phyloP scores from a whole-genome alignment of 2,113 vertebrate genomes.

The Catagonus wagneri region DNA sequence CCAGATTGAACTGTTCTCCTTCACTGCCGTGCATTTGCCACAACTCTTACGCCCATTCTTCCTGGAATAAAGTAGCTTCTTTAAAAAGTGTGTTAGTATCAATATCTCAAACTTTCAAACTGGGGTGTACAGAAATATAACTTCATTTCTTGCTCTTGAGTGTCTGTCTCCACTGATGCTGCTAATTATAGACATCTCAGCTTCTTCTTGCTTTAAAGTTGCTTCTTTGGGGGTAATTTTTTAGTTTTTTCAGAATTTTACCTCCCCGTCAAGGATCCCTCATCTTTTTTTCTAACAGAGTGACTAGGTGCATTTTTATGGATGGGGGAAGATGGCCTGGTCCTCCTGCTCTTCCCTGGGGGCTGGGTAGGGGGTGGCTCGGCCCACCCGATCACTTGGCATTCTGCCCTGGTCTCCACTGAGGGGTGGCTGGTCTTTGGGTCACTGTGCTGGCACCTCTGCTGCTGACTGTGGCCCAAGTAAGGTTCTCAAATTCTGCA shows the following conservation, averaged over 20 bases:
- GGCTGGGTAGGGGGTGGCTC: background rate
- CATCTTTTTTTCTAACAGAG: background rate
- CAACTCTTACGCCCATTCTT: background rate
- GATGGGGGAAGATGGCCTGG: background rate
- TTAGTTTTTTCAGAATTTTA: background rate
- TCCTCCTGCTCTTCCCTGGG: background rate
- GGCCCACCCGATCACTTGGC: background rate
- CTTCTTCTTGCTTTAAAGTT: slow-evolving; percentile 12
- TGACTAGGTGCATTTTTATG: background rate
- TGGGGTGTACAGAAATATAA: background rate
- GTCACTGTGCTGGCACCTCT: background rate
- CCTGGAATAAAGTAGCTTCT: slow-evolving; percentile 16
- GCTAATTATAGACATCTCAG: background rate
- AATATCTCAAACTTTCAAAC: slow-evolving; percentile 30
- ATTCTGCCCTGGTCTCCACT: background rate
- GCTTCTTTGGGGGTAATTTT: background rate
- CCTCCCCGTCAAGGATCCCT: background rate
- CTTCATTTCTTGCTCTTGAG: background rate
- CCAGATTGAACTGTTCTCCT: background rate
- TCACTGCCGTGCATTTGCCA: background rate
- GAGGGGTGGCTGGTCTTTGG: background rate
- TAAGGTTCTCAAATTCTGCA: slow-evolving; percentile 20
- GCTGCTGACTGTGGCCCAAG: background rate
- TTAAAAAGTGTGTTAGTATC: background rate
- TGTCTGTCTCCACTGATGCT: background rate